Evolutionary conservation across 2,888 invertebrate species (phyloP).

Genomic region (Melinaea marsaeus): DNA sequence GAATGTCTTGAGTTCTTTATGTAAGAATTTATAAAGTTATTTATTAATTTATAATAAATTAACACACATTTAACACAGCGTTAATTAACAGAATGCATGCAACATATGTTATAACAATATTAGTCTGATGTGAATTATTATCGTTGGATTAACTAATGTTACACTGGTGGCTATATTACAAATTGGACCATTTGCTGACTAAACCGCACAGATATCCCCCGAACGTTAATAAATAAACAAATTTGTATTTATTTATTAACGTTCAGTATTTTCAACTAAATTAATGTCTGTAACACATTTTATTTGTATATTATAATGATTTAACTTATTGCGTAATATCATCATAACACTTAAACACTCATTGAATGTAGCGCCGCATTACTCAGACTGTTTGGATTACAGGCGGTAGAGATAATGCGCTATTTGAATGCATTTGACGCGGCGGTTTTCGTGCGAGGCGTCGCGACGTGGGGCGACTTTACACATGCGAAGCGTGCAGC

Average conservation of each 20-base stretch:
- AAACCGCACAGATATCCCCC: background rate
- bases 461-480: conserved; percentile 12
- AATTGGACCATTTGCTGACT: conserved; percentile 2
- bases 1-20: background rate
- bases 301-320: no score
- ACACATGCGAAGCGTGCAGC: conserved; percentile 4
- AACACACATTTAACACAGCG: background rate
- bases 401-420: conserved; percentile 28
- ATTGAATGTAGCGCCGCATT: conserved; percentile 21
- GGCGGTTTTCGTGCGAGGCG: conserved; percentile 12
- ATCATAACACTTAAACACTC: conserved; percentile 5
- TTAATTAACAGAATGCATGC: background rate
- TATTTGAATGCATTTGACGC: conserved; percentile 30
- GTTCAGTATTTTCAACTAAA: no score
- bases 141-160: background rate
- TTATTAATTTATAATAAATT: no score
- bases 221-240: no score
- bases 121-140: background rate
- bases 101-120: background rate
- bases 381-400: conserved; percentile 24
- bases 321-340: no score
- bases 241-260: no score
- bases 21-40: no score
- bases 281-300: no score
- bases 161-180: background rate